Percentiles rank a stretch among this genome's conserved stretches.
Conservation (phyloP, 2,113 vertebrate genomes). For the Varanus komodoensis region DNA sequence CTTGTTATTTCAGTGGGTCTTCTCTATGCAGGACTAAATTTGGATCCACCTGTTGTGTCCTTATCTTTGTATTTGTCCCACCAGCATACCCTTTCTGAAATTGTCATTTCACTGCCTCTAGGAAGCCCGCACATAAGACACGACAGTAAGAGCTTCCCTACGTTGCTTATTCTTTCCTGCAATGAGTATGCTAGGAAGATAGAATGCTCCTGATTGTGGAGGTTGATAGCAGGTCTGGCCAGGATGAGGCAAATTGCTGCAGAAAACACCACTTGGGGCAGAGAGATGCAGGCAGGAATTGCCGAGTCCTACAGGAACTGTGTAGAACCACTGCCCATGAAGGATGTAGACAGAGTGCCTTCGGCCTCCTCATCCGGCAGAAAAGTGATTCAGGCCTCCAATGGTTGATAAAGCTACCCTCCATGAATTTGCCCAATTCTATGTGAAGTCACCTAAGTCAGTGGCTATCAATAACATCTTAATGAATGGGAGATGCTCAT, state of each 20-base stretch:
- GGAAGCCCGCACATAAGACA: not conserved
- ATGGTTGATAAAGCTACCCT: not conserved
- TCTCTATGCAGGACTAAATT: no score
- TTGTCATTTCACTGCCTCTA: not conserved
- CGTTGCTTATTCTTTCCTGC: no score
- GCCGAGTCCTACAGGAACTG: not conserved
- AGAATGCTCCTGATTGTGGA: not conserved
- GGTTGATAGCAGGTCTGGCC: not conserved
- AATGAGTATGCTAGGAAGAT: not conserved
- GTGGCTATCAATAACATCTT: not conserved
- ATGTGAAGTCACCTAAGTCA: no score
- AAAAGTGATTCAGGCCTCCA: no score
- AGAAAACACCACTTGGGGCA: not conserved
- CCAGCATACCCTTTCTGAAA: not conserved
- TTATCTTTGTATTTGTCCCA: no score
- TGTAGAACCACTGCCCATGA: no score
- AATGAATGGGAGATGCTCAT: not conserved
- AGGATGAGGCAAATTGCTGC: not conserved
- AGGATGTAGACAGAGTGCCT: not conserved
- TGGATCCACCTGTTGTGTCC: no score
- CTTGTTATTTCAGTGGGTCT: no score
- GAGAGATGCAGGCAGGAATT: not conserved
- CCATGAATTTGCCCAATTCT: not conserved
- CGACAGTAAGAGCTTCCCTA: not conserved
- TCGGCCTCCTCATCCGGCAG: not conserved